Base-by-base conservation (phyloP, 2,888 invertebrate genomes). In the Amphipoea lucens region DNA sequence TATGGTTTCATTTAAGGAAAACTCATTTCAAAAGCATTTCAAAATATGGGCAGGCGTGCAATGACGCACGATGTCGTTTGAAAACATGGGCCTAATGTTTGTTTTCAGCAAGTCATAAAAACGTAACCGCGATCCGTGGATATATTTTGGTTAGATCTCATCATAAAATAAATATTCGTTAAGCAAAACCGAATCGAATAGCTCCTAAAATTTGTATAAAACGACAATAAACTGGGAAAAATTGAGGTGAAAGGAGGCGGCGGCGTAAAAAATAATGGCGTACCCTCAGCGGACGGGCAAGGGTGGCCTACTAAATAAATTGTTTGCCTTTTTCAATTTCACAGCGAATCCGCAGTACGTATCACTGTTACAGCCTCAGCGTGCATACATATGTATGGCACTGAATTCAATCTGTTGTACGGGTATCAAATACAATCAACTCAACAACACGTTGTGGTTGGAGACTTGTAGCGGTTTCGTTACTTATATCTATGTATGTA, bases 261-360 rank as follows among this genome's bases (percentile, higher is more conserved):
- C 91, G 84, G 87, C 93, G 93, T 96, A 95, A 96, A 96, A 96
- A 95, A 95, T 96, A 96, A 96, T 95, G 93, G 94, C 90, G 91
- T 92, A 90, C 94, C 95, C 94, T 91, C 90, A 90, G 90, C 87
- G 90, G 92, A 86, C 89, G 90, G 90, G 90, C 88, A 92, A 92
- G 93, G 94, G 94, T 90, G 92, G 93, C 90, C 91, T 91, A 91
- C 93, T 92, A 94, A 94, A 96, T 95, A 96, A 96, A 96, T 95
- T 95, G 94, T 95, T 95, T 93, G 94, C 93, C 93, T 94, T 94
- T 95, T 96, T 95, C 95, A 95, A 95, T 95, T 95, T 94, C 91
- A 92, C 79, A 87, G 76, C 69, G 88, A 83, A 80, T 86, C 86
- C 86, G 90, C 89, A 89, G 87, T 87, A 87, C 83, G 86, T 86